Evolutionary conservation across 2,113 vertebrate species (phyloP), one percentile per base, ranked within the genome.

Genomic region (Mandrillus leucophaeus): DNA sequence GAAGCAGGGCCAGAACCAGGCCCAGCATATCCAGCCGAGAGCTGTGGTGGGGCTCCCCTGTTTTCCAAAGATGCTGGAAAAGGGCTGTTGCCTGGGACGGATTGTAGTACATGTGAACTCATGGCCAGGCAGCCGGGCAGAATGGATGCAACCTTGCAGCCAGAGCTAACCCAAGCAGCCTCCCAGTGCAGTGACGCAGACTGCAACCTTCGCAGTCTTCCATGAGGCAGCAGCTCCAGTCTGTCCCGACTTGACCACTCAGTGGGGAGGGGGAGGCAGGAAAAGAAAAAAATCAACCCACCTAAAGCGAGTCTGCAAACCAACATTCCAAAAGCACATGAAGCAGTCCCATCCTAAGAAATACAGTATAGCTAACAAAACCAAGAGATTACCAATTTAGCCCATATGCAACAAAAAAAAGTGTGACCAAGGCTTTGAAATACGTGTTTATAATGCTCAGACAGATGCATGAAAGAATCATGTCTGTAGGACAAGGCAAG

Each of bases 11-110:
- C 43, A 52, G 18, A 35, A 18, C 59, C 22, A 13, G 0, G 38
- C 27, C 66, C 20, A 4, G 0, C 0, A 5, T 14, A 5, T 16
- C 12, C 20, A 13, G 4, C 27, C 0, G 1, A 84, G 43, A 38
- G 30, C 6, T 25, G 22, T 59, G 14, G 20, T 35, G 6, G 64
- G 3, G 52, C 35, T 22, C 13, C 40, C 32, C 43, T 35, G 25
- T 43, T 32, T 20, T n/a, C n/a, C 32, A 38, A n/a, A 61, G 73
- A 38, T 66, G 4, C 66, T 35, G 68, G 82, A 17, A 43, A 48
- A 43, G 68, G 83, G 22, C 27, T 3, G 8, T n/a, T 66, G 55
- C n/a, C 32, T 13, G 22, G 59, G 43, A 38, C 6, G 6, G 27
- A 38, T 27, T 10, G 25, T 2, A 25, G 83, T 40, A 0, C 3